phyloP scores from a whole-genome alignment of 2,888 invertebrate genomes.

The Carcina quercana region DNA sequence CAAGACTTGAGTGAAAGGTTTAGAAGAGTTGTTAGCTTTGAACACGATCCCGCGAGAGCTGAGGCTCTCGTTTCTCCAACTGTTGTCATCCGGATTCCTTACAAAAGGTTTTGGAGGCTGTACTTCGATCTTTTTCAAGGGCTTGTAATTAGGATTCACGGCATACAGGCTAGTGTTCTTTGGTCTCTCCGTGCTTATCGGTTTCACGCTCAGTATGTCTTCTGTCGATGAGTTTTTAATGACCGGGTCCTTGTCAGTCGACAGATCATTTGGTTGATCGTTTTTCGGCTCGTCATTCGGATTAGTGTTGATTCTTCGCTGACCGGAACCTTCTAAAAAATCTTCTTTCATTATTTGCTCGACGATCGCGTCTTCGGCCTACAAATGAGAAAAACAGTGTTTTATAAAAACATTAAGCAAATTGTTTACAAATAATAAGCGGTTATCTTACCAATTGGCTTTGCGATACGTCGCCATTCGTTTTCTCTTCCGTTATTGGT shows the following conservation, averaged over 20 bases:
- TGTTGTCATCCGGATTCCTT: constrained; percentile 62
- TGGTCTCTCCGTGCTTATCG: constrained; percentile 35
- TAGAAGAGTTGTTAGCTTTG: constrained; percentile 60
- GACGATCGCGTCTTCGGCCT: constrained; percentile 51
- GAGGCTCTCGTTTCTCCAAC: constrained; percentile 66
- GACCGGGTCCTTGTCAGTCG: too few species aligned
- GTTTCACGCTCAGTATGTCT: constrained; percentile 41
- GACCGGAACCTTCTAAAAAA: too few species aligned
- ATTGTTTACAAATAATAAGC: constrained; percentile 3
- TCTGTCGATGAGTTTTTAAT: constrained; percentile 10
- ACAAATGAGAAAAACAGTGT: too few species aligned
- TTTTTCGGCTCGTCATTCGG: too few species aligned
- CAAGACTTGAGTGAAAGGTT: constrained; percentile 58
- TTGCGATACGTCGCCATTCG: constrained; percentile 30
- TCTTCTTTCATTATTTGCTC: constrained; percentile 51
- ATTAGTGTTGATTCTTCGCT: too few species aligned
- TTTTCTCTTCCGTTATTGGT: constrained; percentile 17
- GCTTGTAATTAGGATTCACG: constrained; percentile 52
- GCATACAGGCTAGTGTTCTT: constrained; percentile 39
- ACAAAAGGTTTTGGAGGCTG: constrained; percentile 46
- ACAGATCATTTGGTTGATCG: constrained; percentile 6
- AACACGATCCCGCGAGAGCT: constrained; percentile 65
- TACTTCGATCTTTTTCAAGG: constrained; percentile 57
- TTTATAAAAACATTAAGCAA: background rate
- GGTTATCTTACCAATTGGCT: constrained; percentile 45